phyloP scores from a whole-genome alignment of 2,113 vertebrate genomes.

The Colossoma macropomum region DNA sequence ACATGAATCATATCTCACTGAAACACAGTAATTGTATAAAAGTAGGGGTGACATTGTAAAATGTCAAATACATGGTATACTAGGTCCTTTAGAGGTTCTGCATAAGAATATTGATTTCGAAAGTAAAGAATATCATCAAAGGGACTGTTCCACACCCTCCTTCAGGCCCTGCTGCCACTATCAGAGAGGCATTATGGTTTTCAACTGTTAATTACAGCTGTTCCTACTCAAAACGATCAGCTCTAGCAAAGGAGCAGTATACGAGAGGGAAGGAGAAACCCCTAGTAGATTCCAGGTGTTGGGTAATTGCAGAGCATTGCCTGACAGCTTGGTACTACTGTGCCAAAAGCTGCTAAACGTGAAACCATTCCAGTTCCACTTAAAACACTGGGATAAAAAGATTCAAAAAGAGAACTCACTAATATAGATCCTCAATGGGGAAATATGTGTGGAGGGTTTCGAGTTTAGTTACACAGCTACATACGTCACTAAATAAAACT shows the following conservation, averaged over 20 bases:
- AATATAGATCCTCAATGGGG: neutral
- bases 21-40: neutral
- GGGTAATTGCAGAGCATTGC: neutral
- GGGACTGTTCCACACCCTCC: neutral
- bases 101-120: neutral
- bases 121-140: neutral
- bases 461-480: neutral
- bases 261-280: neutral
- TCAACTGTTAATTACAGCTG: neutral
- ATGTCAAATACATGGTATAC: neutral
- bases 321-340: neutral
- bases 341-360: neutral
- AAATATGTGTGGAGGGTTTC: neutral
- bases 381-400: neutral
- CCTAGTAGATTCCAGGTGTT: neutral
- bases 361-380: neutral
- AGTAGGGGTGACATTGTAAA: neutral
- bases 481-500: neutral
- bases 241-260: neutral
- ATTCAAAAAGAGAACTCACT: neutral
- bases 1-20: neutral
- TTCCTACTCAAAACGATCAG: neutral
- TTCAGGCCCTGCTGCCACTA: neutral
- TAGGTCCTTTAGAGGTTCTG: neutral
- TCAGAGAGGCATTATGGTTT: neutral